Percentiles rank a stretch among this genome's conserved stretches.
phyloP scores from a whole-genome alignment of 2,888 invertebrate species.

The Acrobasis suavella region DNA sequence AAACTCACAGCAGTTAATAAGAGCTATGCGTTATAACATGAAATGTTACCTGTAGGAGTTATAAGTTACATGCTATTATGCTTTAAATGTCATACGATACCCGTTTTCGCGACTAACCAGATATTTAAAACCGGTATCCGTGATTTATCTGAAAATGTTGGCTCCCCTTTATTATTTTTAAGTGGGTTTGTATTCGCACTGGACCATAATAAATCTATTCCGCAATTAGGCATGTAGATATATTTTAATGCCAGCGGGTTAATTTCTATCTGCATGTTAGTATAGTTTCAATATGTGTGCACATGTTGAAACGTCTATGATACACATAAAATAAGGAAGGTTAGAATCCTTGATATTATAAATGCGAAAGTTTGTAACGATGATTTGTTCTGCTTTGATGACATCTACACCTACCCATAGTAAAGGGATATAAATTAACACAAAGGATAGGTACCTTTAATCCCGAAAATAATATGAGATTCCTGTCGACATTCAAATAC shows the following conservation, averaged over 20 bases:
- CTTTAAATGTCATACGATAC: constrained; percentile 13
- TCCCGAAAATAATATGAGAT: no score
- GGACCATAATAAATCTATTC: neutral
- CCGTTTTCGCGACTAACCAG: constrained; percentile 9
- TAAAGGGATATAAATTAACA: no score
- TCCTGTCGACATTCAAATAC: no score
- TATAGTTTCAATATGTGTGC: no score
- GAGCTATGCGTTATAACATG: constrained; percentile 13
- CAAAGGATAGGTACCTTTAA: no score
- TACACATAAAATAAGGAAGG: no score
- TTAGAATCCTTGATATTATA: no score
- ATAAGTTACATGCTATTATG: constrained; percentile 15
- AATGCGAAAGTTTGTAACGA: no score
- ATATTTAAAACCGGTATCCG: constrained; percentile 14
- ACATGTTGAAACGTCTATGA: no score
- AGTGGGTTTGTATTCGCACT: constrained; percentile 2
- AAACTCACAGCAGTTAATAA: constrained; percentile 26
- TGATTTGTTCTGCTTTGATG: no score
- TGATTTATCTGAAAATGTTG: constrained; percentile 14
- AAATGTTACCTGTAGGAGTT: constrained; percentile 5
- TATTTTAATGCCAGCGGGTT: neutral
- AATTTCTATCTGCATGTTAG: no score
- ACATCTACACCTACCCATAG: no score
- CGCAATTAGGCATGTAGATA: neutral
- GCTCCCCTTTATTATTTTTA: constrained; percentile 3